Percentiles rank a stretch among this genome's conserved stretches.
Conservation (phyloP, 92 coral and sea anemone genomes). For the Palythoa heliodiscus region DNA sequence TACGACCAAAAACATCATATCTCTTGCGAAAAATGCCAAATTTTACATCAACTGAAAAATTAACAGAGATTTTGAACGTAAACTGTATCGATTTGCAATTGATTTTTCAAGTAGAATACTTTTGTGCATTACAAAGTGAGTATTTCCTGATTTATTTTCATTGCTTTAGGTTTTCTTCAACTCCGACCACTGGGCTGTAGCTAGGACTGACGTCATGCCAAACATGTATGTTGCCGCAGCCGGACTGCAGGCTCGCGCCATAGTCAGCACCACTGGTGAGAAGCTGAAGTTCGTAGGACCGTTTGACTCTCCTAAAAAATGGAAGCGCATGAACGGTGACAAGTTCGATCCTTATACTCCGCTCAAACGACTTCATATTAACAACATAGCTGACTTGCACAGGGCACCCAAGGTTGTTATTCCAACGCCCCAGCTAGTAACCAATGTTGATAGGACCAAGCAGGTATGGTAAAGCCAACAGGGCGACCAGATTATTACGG, state of each 20-base stretch:
- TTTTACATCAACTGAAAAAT: no score
- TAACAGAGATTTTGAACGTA: no score
- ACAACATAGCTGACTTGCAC: constrained; percentile 49
- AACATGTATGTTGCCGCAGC: constrained; percentile 81
- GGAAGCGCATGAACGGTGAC: constrained; percentile 76
- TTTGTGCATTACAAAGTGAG: neutral
- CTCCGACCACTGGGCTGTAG: constrained; percentile 49
- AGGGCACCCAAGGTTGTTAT: constrained; percentile 73
- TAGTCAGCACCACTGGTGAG: constrained; percentile 77
- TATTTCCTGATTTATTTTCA: neutral
- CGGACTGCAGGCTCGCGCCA: constrained; percentile 75
- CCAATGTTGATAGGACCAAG: constrained; percentile 61
- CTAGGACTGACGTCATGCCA: constrained; percentile 95
- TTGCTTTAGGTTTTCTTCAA: constrained; percentile 40
- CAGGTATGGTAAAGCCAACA: constrained; percentile 27
- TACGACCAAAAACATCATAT: no score
- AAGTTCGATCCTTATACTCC: constrained; percentile 77
- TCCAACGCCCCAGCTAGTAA: constrained; percentile 81
- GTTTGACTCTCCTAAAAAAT: constrained; percentile 64
- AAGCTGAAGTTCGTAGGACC: constrained; percentile 73
- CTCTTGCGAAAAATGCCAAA: no score
- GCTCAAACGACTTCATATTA: constrained; percentile 61
- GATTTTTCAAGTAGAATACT: no score
- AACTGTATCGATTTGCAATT: no score
- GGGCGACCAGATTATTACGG: neutral